Evolutionary conservation across 2,888 invertebrate species (phyloP).

Genomic region (Argyresthia goedartella): DNA sequence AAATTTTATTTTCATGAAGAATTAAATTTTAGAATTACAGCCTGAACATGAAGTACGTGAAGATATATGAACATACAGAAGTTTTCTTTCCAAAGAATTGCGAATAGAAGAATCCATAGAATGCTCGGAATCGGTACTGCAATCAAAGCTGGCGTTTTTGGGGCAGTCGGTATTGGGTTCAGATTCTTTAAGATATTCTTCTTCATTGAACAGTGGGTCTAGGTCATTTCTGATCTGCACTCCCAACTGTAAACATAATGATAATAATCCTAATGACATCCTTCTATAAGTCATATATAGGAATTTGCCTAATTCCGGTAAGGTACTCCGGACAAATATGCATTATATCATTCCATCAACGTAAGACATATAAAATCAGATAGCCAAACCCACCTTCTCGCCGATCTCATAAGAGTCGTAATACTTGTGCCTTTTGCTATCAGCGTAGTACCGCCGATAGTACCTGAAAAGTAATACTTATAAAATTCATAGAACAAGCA

Average conservation of each 20-base stretch:
- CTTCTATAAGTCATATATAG: too few species aligned
- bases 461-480: constrained; percentile 31
- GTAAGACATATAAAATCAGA: not conserved
- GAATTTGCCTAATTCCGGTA: too few species aligned
- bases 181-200: constrained; percentile 5
- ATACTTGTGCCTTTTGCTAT: constrained; percentile 66
- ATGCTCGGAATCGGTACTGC: not conserved
- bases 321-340: too few species aligned
- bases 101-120: not conserved
- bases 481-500: too few species aligned
- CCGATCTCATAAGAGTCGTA: constrained; percentile 76
- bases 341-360: too few species aligned
- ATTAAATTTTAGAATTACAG: too few species aligned
- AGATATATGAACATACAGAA: not conserved
- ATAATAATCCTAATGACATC: too few species aligned
- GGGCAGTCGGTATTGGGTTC: too few species aligned
- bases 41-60: too few species aligned
- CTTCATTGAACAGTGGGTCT: constrained; percentile 37
- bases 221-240: constrained; percentile 35
- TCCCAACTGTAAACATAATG: constrained; percentile 32
- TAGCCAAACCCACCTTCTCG: constrained; percentile 41
- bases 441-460: constrained; percentile 62
- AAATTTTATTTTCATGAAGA: too few species aligned
- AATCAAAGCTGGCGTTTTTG: too few species aligned
- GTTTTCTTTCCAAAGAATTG: not conserved